A percentile compares a stretch with the other conserved stretches of the same genome.
Conservation (phyloP, 2,888 invertebrate species). For the Abscondita cerata region DNA sequence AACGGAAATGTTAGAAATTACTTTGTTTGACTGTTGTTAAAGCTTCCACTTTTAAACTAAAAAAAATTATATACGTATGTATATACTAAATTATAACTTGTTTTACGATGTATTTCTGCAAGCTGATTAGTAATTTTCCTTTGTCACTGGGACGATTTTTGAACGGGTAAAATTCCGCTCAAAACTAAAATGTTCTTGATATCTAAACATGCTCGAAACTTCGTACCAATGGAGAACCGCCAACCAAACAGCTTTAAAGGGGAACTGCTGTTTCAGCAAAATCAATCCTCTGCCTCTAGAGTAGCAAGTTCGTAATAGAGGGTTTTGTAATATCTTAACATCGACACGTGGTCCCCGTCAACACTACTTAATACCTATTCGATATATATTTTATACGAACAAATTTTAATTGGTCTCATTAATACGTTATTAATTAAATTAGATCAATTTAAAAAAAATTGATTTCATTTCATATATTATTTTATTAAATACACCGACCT, state of each 20-base stretch:
- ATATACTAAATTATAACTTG: neutral
- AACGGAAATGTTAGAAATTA: too few relatives aligned
- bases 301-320: constrained; percentile 34
- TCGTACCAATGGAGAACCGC: constrained; percentile 50
- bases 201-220: constrained; percentile 45
- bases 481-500: constrained; percentile 2
- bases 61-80: neutral
- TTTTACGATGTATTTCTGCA: neutral
- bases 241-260: constrained; percentile 53
- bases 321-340: constrained; percentile 32
- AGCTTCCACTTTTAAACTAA: too few relatives aligned
- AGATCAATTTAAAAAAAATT: too few relatives aligned
- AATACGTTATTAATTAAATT: too few relatives aligned
- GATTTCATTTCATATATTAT: too few relatives aligned
- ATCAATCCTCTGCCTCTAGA: constrained; percentile 47
- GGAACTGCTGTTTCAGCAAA: constrained; percentile 51
- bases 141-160: constrained; percentile 28
- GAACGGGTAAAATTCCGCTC: constrained; percentile 35
- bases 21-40: too few relatives aligned
- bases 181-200: constrained; percentile 39
- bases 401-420: too few relatives aligned
- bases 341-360: constrained; percentile 35
- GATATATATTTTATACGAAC: constrained; percentile 15
- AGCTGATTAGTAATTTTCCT: constrained; percentile 21
- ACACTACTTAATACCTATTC: constrained; percentile 31